phyloP scores from a whole-genome alignment of 1,140 invertebrate species.

The Babylonia areolata region DNA sequence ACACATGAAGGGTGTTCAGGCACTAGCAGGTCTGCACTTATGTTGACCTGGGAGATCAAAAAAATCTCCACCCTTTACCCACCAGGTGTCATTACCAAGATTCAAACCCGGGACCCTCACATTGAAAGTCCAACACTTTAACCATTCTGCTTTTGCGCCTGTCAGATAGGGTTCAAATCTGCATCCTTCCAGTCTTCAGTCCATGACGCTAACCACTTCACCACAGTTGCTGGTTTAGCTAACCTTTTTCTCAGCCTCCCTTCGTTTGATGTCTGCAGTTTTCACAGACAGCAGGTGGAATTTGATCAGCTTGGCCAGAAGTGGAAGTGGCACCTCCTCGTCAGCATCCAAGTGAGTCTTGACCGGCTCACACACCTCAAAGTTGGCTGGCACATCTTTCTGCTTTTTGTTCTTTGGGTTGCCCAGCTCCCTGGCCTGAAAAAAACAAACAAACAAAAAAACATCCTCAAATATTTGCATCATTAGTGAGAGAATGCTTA shows the following conservation, averaged over 20 bases:
- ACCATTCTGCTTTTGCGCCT: too few species aligned
- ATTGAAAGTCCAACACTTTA: too few species aligned
- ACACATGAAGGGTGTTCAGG: too few species aligned
- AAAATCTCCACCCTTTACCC: too few species aligned
- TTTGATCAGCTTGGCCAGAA: slow-evolving; percentile 73
- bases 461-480: not conserved
- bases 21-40: too few species aligned
- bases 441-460: slow-evolving; percentile 17
- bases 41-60: too few species aligned
- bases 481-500: not conserved
- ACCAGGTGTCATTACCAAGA: too few species aligned
- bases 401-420: slow-evolving; percentile 74
- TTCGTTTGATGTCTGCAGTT: slow-evolving; percentile 66
- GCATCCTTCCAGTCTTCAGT: too few species aligned
- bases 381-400: slow-evolving; percentile 68
- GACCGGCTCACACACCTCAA: slow-evolving; percentile 72
- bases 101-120: too few species aligned
- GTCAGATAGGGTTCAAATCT: too few species aligned
- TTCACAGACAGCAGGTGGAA: slow-evolving; percentile 71
- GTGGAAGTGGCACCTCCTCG: slow-evolving; percentile 69
- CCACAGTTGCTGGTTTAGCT: too few species aligned
- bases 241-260: slow-evolving; percentile 70
- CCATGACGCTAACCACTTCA: too few species aligned
- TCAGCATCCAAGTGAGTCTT: slow-evolving; percentile 70
- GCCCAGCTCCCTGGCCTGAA: slow-evolving; percentile 70